Base-by-base conservation (phyloP, 2,113 vertebrate genomes). In the Abramis brama region DNA sequence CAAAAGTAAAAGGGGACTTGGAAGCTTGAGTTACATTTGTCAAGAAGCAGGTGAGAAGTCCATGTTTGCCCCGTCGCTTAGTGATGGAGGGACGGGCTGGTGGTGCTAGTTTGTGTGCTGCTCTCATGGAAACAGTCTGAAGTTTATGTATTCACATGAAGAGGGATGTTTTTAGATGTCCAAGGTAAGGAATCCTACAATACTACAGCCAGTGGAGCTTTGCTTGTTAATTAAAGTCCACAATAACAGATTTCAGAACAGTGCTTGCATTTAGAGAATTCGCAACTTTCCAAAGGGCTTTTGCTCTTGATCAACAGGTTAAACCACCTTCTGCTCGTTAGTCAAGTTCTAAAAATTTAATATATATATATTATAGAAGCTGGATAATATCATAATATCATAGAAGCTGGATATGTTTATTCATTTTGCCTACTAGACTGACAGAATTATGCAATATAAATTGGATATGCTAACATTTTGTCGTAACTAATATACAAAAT, bases 111-210 rank as follows among this genome's bases (percentile, higher is more conserved):
- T 92, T 89, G 87, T 82, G 50, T 74, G 85, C n/a, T 64, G 93
- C 93, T 91, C 89, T 90, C 94, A 91, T 89, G 93, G 92, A 89
- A 92, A 94, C 94, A 50, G 27, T 39, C 73, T 62, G 27, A 70
- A 83, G 82, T 66, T 47, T 73, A 71, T 86, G 73, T 70, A 25
- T 84, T 36, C 64, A 52, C n/a, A 30, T 47, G n/a, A 75, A 36
- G 21, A 11, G 13, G 36, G 59, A 47, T 80, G 82, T 39, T 80
- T 60, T 77, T 62, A 43, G 3, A 68, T 73, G 30, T 8, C 4
- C 27, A 23, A 83, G 66, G 81, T 83, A 83, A 73, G 81, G 6
- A 50, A 33, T 55, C 47, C 15, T 77, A 52, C 52, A 55, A 52
- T 30, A 77, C 50, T 10, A 19, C 47, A 30, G 27, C 3, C 47